phyloP scores from a whole-genome alignment of 2,113 vertebrate species.

The Hippocampus barbouri region DNA sequence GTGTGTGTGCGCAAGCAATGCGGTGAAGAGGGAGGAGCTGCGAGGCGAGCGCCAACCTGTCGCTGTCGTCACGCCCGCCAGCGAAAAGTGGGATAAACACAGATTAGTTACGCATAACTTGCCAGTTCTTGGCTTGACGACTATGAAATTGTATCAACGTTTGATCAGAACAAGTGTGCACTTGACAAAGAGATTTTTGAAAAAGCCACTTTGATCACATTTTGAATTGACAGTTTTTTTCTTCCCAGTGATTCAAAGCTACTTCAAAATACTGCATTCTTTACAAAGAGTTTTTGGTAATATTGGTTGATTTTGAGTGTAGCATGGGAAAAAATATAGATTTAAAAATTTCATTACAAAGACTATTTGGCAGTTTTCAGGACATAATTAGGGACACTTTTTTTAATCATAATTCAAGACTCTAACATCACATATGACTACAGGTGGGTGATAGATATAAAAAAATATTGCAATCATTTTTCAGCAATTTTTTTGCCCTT shows the following conservation, averaged over 20 bases:
- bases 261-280: too few species aligned
- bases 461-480: too few species aligned
- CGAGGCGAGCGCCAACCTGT: constrained; percentile 58
- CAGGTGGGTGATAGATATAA: too few species aligned
- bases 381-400: too few species aligned
- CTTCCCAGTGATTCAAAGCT: background rate
- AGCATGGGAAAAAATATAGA: background rate
- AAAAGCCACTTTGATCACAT: background rate
- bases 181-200: background rate
- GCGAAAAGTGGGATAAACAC: constrained; percentile 42
- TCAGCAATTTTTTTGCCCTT: too few species aligned
- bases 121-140: constrained; percentile 14
- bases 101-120: constrained; percentile 22
- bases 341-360: too few species aligned
- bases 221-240: background rate
- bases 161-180: background rate
- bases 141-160: background rate
- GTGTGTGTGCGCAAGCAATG: background rate
- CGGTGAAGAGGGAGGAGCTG: constrained; percentile 35
- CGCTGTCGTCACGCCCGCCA: constrained; percentile 17
- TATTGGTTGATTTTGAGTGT: background rate
- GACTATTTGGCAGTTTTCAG: too few species aligned
- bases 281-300: too few species aligned
- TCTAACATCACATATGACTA: too few species aligned
- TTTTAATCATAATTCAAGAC: too few species aligned